These are phyloP conservation scores for Littorina saxatilis DNA, from an alignment of 1,140 invertebrate species.

Conservation along the genomic window DNA sequence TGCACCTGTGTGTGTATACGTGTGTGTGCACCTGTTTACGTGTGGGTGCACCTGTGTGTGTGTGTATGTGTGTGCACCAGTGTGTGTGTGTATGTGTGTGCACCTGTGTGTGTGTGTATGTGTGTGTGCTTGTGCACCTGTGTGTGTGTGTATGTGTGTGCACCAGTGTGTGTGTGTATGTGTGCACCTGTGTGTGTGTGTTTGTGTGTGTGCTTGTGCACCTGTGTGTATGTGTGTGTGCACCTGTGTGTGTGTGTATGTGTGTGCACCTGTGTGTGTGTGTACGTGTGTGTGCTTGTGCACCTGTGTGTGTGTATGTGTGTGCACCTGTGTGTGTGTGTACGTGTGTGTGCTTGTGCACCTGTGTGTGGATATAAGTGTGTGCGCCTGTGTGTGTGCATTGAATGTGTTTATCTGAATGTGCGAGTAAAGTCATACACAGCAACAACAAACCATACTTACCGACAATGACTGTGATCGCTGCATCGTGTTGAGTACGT, in stretches of 20 bases:
- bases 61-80: background rate
- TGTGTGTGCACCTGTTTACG: background rate
- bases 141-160: background rate
- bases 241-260: background rate
- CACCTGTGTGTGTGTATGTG: background rate
- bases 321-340: background rate
- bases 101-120: background rate
- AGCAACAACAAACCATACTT: conserved; percentile 33
- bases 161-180: background rate
- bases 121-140: no score
- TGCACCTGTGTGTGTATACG: background rate
- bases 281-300: no score
- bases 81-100: background rate
- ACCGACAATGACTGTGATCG: conserved; percentile 59
- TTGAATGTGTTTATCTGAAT: no score
- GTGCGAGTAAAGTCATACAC: no score
- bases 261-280: background rate
- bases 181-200: no score
- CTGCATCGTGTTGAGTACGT: conserved; percentile 53
- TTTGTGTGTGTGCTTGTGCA: no score
- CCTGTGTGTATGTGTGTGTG: background rate
- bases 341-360: no score
- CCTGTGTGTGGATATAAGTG: no score
- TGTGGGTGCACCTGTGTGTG: background rate
- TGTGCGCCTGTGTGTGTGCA: background rate